A percentile compares a stretch with the other conserved stretches of the same genome.
These are phyloP conservation scores for Hippoglossus hippoglossus DNA, from an alignment of 2,797 vertebrate genomes.

Conservation along the genomic window DNA sequence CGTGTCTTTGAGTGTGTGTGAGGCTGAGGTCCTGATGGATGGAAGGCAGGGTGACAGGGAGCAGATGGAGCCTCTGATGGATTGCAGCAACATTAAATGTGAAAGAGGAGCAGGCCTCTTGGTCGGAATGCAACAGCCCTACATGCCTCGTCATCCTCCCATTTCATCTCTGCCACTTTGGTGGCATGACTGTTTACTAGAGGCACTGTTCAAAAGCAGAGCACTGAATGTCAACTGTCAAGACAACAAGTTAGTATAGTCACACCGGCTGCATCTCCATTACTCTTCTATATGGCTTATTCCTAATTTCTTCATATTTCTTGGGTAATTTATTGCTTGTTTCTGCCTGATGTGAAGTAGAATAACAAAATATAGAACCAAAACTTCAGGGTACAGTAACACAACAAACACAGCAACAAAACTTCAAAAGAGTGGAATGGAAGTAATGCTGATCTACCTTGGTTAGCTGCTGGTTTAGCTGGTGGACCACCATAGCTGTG, in stretches of 20 bases:
- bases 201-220: constrained; percentile 10
- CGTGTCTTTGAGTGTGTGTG: not conserved
- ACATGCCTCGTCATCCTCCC: constrained; percentile 30
- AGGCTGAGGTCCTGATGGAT: constrained; percentile 39
- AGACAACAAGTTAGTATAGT: constrained; percentile 34
- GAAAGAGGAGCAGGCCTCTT: constrained; percentile 66
- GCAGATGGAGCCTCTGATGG: constrained; percentile 82
- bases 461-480: too few relatives aligned
- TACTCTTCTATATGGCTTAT: not conserved
- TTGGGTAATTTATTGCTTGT: too few relatives aligned
- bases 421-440: too few relatives aligned
- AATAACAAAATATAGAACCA: too few relatives aligned
- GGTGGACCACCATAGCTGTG: too few relatives aligned
- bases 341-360: too few relatives aligned
- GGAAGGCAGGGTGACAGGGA: constrained; percentile 76
- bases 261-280: not conserved
- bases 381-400: too few relatives aligned
- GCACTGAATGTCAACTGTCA: constrained; percentile 39
- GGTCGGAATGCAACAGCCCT: constrained; percentile 43
- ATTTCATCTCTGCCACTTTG: constrained; percentile 33
- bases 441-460: too few relatives aligned
- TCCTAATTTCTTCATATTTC: not conserved
- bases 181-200: constrained; percentile 51
- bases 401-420: too few relatives aligned
- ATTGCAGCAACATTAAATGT: constrained; percentile 78